Evolutionary conservation across 2,888 invertebrate species (phyloP).

Genomic region (Actias luna): DNA sequence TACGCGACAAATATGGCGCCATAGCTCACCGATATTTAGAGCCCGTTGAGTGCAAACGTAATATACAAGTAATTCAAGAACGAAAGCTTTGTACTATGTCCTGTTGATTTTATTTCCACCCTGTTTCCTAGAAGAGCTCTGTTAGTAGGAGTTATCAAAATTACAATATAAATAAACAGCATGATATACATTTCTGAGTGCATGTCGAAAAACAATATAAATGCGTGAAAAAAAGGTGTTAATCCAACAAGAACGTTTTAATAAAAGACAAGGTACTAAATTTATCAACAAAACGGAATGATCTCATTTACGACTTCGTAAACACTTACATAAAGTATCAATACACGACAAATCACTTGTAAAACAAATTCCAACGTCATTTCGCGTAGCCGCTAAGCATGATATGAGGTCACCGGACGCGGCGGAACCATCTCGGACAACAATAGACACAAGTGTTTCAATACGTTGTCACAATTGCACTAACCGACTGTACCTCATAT

Average conservation of each 20-base stretch:
- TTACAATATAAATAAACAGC: not conserved
- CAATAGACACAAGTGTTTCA: conserved; percentile 52
- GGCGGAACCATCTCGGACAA: conserved; percentile 31
- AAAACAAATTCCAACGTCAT: conserved; percentile 36
- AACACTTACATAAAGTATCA: conserved; percentile 42
- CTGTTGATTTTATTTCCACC: not conserved
- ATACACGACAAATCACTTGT: conserved; percentile 35
- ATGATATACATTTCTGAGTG: not conserved
- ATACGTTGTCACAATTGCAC: conserved; percentile 46
- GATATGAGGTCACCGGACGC: conserved; percentile 46
- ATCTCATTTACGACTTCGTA: conserved; percentile 10
- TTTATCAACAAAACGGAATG: not conserved
- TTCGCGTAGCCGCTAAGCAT: conserved; percentile 22
- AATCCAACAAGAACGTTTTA: not conserved
- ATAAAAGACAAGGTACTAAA: not conserved
- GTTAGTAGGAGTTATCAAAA: not conserved
- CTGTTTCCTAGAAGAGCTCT: not conserved
- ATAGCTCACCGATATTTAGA: not conserved
- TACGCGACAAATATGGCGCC: conserved; percentile 2
- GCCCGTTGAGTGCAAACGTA: not conserved
- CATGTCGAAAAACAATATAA: not conserved
- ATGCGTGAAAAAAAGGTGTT: not conserved
- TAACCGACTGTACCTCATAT: conserved; percentile 24
- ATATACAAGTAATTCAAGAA: not conserved
- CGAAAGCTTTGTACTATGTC: not conserved